phyloP scores from a whole-genome alignment of 2,888 invertebrate genomes.

The Leucoptera coffeella region DNA sequence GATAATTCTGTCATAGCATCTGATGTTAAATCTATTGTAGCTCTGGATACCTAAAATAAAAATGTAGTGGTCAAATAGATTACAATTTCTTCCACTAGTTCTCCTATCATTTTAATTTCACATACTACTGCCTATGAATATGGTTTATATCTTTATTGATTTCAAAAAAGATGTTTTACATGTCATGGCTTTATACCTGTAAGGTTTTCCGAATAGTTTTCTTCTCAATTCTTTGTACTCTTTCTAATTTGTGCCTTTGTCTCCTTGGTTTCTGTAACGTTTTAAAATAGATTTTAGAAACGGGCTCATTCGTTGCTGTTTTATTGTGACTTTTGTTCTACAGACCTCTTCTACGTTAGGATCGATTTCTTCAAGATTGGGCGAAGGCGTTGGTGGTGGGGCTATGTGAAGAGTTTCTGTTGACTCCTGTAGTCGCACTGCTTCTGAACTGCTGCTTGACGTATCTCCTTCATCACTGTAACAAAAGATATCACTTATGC shows the following conservation, averaged over 20 bases:
- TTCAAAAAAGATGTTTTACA: background rate
- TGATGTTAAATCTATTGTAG: constrained; percentile 56
- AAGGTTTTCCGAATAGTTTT: constrained; percentile 50
- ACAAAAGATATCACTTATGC: too few relatives aligned
- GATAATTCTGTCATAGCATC: constrained; percentile 63
- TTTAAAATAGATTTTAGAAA: background rate
- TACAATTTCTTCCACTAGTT: too few relatives aligned
- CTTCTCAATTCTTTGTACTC: constrained; percentile 33
- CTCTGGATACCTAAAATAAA: constrained; percentile 43
- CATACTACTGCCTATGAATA: background rate
- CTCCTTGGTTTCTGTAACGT: constrained; percentile 26
- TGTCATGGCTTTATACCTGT: constrained; percentile 25
- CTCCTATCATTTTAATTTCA: too few relatives aligned
- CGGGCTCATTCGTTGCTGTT: too few relatives aligned
- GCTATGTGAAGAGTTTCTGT: constrained; percentile 39
- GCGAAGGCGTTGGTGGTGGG: constrained; percentile 71
- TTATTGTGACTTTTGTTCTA: too few relatives aligned
- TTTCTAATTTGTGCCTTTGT: constrained; percentile 30
- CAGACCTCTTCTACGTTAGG: too few relatives aligned
- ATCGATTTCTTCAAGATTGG: too few relatives aligned
- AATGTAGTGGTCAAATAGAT: too few relatives aligned
- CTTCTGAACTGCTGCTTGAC: constrained; percentile 65
- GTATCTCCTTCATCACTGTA: constrained; percentile 75
- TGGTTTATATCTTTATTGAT: background rate
- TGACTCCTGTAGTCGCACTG: constrained; percentile 52